Evolutionary conservation across 2,797 vertebrate species (phyloP).

Genomic region (Menidia menidia): DNA sequence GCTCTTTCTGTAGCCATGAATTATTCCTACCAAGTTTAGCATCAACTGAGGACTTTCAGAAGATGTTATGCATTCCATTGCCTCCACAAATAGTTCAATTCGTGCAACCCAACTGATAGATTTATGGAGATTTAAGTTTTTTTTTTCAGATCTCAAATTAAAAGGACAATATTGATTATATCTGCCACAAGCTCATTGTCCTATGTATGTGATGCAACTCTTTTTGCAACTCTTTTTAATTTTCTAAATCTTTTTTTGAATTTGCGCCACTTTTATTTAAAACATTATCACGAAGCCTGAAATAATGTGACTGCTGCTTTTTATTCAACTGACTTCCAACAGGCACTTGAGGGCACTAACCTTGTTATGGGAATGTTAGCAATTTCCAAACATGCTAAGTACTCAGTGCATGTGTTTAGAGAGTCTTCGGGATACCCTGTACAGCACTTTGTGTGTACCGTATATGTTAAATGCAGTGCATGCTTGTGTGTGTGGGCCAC

Average conservation of each 20-base stretch:
- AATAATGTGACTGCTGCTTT: not conserved
- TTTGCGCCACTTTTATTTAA: too few relatives aligned
- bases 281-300: too few relatives aligned
- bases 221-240: not conserved
- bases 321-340: constrained; percentile 6
- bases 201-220: not conserved
- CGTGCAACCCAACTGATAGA: not conserved
- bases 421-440: not conserved
- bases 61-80: too few relatives aligned
- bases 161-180: not conserved
- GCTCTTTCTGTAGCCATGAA: too few relatives aligned
- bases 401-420: not conserved
- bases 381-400: constrained; percentile 16
- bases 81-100: too few relatives aligned
- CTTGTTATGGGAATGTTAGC: constrained; percentile 37
- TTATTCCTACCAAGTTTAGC: too few relatives aligned
- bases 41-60: too few relatives aligned
- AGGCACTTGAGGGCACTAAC: constrained; percentile 12
- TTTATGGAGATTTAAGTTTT: not conserved
- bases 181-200: not conserved
- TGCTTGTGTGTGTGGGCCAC: constrained; percentile 1
- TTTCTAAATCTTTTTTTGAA: not conserved
- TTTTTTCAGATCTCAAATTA: not conserved
- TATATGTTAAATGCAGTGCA: constrained; percentile 7
- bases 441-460: not conserved